phyloP scores from a whole-genome alignment of 2,888 invertebrate genomes.

The Eretmocerus hayati region DNA sequence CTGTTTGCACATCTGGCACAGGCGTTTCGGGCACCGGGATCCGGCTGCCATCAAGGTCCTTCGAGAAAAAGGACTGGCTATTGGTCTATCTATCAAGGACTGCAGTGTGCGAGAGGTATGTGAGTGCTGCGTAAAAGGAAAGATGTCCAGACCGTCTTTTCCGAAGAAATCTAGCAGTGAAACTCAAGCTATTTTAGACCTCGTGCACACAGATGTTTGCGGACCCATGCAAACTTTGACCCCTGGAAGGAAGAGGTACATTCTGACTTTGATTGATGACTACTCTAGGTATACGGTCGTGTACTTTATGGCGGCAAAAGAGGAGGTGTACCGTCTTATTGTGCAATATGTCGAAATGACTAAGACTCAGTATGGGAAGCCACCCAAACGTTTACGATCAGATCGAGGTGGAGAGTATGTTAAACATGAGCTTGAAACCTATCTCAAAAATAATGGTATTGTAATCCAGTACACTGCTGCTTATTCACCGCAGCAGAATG shows the following conservation, averaged over 20 bases:
- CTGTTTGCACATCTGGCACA: slow-evolving; percentile 27
- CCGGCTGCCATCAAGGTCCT: slow-evolving; percentile 21
- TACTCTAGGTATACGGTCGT: slow-evolving; percentile 17
- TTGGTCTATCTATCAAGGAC: slow-evolving; percentile 22
- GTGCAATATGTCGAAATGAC: slow-evolving; percentile 15
- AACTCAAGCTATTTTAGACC: slow-evolving; percentile 17
- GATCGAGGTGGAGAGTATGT: slow-evolving; percentile 21
- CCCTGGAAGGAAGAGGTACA: slow-evolving; percentile 23
- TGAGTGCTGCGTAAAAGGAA: slow-evolving; percentile 27
- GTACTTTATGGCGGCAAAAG: slow-evolving; percentile 17
- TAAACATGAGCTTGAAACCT: too few relatives aligned
- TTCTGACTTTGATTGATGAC: slow-evolving; percentile 24
- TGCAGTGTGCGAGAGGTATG: slow-evolving; percentile 24
- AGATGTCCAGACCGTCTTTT: slow-evolving; percentile 24
- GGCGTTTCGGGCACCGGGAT: slow-evolving; percentile 24
- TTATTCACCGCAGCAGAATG: too few relatives aligned
- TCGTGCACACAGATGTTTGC: slow-evolving; percentile 28
- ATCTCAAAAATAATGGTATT: too few relatives aligned
- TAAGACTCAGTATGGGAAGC: slow-evolving; percentile 9
- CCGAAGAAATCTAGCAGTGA: slow-evolving; percentile 20
- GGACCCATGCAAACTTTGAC: slow-evolving; percentile 27
- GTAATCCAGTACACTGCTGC: too few relatives aligned
- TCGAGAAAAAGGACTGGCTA: slow-evolving; percentile 13
- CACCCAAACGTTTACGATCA: slow-evolving; percentile 13
- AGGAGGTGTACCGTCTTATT: slow-evolving; percentile 8